phyloP scores from a whole-genome alignment of 2,888 invertebrate species.

The Cephonodes hylas region DNA sequence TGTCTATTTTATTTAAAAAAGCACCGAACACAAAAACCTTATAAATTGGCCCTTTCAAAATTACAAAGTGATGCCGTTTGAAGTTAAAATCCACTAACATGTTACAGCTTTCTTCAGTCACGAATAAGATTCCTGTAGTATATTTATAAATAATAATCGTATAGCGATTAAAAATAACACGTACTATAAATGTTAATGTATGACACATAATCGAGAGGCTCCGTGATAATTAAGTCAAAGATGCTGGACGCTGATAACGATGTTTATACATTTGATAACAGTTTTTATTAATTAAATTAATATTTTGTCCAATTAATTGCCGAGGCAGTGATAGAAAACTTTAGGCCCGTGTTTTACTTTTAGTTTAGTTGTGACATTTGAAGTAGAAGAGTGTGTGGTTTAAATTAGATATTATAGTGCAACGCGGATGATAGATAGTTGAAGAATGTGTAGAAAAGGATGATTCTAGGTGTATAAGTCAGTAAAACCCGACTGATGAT shows the following conservation, averaged over 20 bases:
- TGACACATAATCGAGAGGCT: neutral
- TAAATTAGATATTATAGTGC: too few species aligned
- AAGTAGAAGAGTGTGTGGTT: too few species aligned
- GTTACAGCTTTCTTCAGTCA: neutral
- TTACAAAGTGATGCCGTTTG: too few species aligned
- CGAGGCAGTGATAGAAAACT: neutral
- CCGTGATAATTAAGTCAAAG: slow-evolving; percentile 6
- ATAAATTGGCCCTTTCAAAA: too few species aligned
- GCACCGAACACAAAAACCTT: too few species aligned
- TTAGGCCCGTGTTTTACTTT: neutral
- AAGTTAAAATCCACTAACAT: neutral
- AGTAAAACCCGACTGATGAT: too few species aligned
- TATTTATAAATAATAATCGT: neutral
- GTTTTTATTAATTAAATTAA: slow-evolving; percentile 2
- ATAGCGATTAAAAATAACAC: neutral
- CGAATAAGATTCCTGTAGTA: neutral
- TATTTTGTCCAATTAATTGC: neutral
- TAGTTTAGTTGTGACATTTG: too few species aligned
- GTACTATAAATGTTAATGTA: neutral
- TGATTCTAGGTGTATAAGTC: too few species aligned
- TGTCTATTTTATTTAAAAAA: too few species aligned
- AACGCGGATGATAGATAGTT: too few species aligned
- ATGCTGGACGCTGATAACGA: slow-evolving; percentile 7
- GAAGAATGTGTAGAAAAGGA: too few species aligned
- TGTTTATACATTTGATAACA: slow-evolving; percentile 1